Evolutionary conservation across 2,888 invertebrate species (phyloP).

Genomic region (Drosophila putrida): DNA sequence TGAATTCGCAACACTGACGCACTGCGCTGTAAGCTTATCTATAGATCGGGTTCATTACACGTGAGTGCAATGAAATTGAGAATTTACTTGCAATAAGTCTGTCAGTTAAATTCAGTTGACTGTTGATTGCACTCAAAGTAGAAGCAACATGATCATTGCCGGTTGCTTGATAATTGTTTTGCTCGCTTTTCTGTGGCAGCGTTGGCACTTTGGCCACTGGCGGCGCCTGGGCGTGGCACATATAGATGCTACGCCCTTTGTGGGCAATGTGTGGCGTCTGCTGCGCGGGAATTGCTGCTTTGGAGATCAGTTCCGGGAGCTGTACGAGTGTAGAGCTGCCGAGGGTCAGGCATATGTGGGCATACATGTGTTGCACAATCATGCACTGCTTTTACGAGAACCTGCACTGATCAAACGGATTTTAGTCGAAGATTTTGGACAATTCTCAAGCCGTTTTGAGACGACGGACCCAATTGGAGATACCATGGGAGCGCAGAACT

Average conservation of each 20-base stretch:
- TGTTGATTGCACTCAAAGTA: slow-evolving; percentile 10
- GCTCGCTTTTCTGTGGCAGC: slow-evolving; percentile 82
- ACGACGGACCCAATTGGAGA: slow-evolving; percentile 80
- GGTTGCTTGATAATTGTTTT: slow-evolving; percentile 6
- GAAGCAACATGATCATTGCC: slow-evolving; percentile 24
- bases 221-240: slow-evolving; percentile 77
- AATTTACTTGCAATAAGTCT: slow-evolving; percentile 3
- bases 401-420: slow-evolving; percentile 85
- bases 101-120: background rate
- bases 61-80: background rate
- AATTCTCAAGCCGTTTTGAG: slow-evolving; percentile 82
- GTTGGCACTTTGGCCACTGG: slow-evolving; percentile 74
- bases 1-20: too few relatives aligned
- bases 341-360: slow-evolving; percentile 77
- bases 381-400: slow-evolving; percentile 84
- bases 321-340: slow-evolving; percentile 74
- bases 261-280: slow-evolving; percentile 85
- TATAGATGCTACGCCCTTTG: slow-evolving; percentile 80
- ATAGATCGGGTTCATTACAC: background rate
- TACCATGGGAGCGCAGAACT: slow-evolving; percentile 83
- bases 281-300: slow-evolving; percentile 76
- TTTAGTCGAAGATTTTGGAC: slow-evolving; percentile 85
- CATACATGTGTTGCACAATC: slow-evolving; percentile 85
- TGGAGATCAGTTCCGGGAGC: slow-evolving; percentile 78
- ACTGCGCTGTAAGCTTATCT: slow-evolving; percentile 27